A percentile compares a stretch with the other conserved stretches of the same genome.
Conservation (phyloP, 2,113 vertebrate species). For the Odobenus rosmarus region DNA sequence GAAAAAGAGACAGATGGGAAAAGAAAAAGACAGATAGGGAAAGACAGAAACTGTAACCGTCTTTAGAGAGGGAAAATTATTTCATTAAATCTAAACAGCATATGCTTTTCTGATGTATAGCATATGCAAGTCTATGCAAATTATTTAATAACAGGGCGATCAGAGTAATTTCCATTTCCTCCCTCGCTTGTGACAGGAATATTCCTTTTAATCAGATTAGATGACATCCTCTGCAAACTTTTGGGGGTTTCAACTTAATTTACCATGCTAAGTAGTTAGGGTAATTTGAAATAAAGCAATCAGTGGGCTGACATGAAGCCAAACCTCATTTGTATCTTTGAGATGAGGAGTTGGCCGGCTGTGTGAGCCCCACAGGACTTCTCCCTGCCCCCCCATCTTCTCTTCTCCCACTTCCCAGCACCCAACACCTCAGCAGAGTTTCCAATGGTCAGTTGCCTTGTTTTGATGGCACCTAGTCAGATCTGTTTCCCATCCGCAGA, state of each 20-base stretch:
- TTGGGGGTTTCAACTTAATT: conserved; percentile 79
- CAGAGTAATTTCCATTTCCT: conserved; percentile 80
- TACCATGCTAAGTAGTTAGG: conserved; percentile 79
- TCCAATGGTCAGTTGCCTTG: background rate
- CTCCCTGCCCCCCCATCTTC: background rate
- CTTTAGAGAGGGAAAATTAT: conserved; percentile 74
- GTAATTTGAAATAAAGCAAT: conserved; percentile 82
- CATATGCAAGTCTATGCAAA: conserved; percentile 82
- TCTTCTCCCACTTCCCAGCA: background rate
- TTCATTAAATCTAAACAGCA: conserved; percentile 76
- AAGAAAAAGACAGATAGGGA: conserved; percentile 66
- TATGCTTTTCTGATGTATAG: conserved; percentile 77
- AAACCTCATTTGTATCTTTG: conserved; percentile 71
- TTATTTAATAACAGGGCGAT: conserved; percentile 76
- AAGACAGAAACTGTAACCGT: conserved; percentile 67
- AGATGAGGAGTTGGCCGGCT: conserved; percentile 14
- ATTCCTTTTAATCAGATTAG: conserved; percentile 84
- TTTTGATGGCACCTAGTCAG: conserved; percentile 54
- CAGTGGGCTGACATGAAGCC: conserved; percentile 75
- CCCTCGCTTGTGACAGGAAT: conserved; percentile 61
- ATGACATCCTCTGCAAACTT: conserved; percentile 80
- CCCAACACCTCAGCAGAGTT: conserved; percentile 22
- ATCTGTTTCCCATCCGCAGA: conserved; percentile 53
- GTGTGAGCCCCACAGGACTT: conserved; percentile 26
- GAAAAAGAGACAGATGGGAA: conserved; percentile 72